These are phyloP conservation scores for Hetaerina americana DNA, from an alignment of 1,140 invertebrate species.

Conservation along the genomic window DNA sequence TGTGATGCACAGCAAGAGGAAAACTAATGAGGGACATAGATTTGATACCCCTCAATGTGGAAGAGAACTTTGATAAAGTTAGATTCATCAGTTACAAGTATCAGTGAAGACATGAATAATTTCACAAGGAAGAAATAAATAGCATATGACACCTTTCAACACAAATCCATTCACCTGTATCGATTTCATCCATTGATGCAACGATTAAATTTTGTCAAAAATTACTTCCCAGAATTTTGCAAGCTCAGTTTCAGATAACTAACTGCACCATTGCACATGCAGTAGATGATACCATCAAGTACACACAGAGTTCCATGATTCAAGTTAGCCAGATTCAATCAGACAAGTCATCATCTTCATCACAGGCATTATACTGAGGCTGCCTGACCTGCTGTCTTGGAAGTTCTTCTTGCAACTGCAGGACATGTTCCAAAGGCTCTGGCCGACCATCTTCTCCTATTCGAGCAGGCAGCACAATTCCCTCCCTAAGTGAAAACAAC, in stretches of 20 bases:
- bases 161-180: neutral
- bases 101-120: neutral
- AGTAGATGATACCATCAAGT: neutral
- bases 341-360: neutral
- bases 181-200: neutral
- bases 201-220: neutral
- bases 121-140: neutral
- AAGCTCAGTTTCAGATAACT: neutral
- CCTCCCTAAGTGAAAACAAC: slow-evolving; percentile 50
- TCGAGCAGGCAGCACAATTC: slow-evolving; percentile 75
- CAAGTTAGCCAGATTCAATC: neutral
- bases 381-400: slow-evolving; percentile 4
- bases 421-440: slow-evolving; percentile 74
- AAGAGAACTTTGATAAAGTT: neutral
- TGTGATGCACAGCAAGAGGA: too few species aligned
- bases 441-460: slow-evolving; percentile 85
- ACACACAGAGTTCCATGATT: neutral
- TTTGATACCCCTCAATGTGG: too few species aligned
- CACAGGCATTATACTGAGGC: neutral
- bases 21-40: too few species aligned
- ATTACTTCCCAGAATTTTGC: neutral
- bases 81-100: neutral
- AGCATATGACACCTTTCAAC: neutral
- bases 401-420: slow-evolving; percentile 55
- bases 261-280: neutral